A percentile compares a stretch with the other conserved stretches of the same genome.
Conservation (phyloP, 2,888 invertebrate species). For the Nudaria mundana region DNA sequence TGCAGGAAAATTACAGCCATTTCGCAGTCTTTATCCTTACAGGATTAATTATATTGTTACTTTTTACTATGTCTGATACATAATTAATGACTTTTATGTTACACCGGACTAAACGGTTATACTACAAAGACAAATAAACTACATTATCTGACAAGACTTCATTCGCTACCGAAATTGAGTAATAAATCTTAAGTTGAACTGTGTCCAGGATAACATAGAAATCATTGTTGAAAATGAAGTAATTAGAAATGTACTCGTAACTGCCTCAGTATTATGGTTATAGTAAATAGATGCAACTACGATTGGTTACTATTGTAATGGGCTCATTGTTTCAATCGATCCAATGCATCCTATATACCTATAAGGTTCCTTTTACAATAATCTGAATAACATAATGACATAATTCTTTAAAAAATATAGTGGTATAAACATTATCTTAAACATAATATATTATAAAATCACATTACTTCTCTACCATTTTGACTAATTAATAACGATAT, state of each 20-base stretch:
- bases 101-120: no score
- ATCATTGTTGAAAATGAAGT: no score
- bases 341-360: conserved; percentile 26
- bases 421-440: conserved; percentile 5
- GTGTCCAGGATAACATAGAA: no score
- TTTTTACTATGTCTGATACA: conserved; percentile 13
- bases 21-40: conserved; percentile 29
- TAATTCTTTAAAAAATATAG: not conserved
- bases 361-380: not conserved
- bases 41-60: conserved; percentile 16
- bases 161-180: no score
- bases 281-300: conserved; percentile 1
- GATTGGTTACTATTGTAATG: conserved; percentile 27
- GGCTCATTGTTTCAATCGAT: conserved; percentile 34
- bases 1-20: conserved; percentile 36
- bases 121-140: no score
- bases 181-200: no score
- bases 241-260: not conserved
- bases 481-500: conserved; percentile 19
- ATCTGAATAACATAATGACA: not conserved
- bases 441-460: conserved; percentile 15
- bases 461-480: conserved; percentile 8
- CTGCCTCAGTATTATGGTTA: not conserved
- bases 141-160: no score
- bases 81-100: no score